Evolutionary conservation across 2,113 vertebrate genomes (phyloP), one percentile per base, ranked within the genome.

Genomic region (Geothlypis trichas): DNA sequence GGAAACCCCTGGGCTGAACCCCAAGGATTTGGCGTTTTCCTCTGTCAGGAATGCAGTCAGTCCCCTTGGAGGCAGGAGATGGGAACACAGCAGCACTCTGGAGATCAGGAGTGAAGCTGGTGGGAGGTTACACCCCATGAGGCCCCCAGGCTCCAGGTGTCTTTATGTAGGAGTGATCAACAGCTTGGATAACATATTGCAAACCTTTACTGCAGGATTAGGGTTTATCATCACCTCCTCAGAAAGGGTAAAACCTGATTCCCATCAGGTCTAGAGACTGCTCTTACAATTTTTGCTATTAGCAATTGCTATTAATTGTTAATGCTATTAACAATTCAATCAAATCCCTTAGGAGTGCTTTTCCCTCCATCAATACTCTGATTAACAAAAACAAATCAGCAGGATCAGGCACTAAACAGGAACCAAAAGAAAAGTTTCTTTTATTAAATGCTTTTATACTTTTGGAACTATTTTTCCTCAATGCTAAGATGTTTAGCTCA

Each of bases 111-210:
- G 21, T 14, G 26, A 59, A 21, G 10, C 57, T 31, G 31, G 13
- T 20, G 54, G 44, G 73, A 27, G 26, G 10, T 31, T 5, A 8
- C 2, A 19, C 0, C 6, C 15, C 30, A 26, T 8, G 2, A 74
- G 39, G 17, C 72, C 49, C 35, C 44, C 28, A 41, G 85, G 37
- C 8, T 63, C 33, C 68, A 39, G 27, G 22, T 33, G 33, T 47
- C 49, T 63, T 18, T 37, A 17, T 18, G 41, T 9, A 15, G 30
- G 30, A 49, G 8, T 30, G 71, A 66, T 20, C 51, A 57, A 33
- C 22, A n/a, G 28, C 33, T 46, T 46, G 65, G 28, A 46, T 18
- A 11, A 33, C 2, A 7, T 7, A 52, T 5, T n/a, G 47, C 37
- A 42, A 69, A 42, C 22, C 27, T 75, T 47, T 47, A 9, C 26